Evolutionary conservation across 2,797 vertebrate species (phyloP).

Genomic region (Phyllotis vaccarum): DNA sequence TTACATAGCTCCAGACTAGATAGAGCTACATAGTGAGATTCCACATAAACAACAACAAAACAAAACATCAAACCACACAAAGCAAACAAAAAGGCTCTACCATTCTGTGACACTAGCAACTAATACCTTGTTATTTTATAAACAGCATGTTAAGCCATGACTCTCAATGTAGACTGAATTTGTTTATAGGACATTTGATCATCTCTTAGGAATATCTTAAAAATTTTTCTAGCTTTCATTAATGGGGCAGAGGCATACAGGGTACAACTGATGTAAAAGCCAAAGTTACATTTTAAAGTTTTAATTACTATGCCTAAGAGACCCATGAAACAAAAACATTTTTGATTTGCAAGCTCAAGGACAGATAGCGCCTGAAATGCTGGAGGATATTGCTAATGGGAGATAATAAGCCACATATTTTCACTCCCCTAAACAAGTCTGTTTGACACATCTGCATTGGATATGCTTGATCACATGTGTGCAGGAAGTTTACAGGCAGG

Average conservation of each 20-base stretch:
- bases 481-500: background rate
- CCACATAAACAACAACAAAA: background rate
- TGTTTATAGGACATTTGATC: background rate
- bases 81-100: background rate
- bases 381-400: background rate
- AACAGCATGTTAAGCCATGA: background rate
- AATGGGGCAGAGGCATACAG: background rate
- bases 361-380: background rate
- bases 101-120: background rate
- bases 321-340: background rate
- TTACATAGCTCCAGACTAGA: background rate
- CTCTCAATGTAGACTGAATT: background rate
- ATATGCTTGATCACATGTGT: background rate
- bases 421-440: background rate
- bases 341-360: background rate
- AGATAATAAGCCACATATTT: background rate
- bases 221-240: background rate
- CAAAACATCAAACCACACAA: background rate
- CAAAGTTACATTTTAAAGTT: background rate
- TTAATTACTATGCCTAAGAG: background rate
- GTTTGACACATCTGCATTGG: background rate
- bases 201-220: background rate
- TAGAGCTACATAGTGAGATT: background rate
- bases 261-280: background rate
- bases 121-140: background rate